phyloP scores from a whole-genome alignment of 64 coral and sea anemone genomes.

The Stylophora pistillata region DNA sequence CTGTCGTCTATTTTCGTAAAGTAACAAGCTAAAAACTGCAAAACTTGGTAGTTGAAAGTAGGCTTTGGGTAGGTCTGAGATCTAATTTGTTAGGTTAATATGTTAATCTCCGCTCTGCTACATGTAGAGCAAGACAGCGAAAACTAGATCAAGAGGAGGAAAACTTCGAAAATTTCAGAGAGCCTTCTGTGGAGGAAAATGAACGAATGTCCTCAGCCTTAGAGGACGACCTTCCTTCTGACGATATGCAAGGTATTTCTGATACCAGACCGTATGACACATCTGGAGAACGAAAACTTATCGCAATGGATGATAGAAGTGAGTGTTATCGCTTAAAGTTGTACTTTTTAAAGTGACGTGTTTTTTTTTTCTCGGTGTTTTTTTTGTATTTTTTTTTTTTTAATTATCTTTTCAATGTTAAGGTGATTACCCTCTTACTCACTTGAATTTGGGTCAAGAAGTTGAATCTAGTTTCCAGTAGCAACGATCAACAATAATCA shows the following conservation, averaged over 20 bases:
- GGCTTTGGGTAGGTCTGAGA: too few species aligned
- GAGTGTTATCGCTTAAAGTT: neutral
- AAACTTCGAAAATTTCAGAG: neutral
- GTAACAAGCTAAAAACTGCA: too few species aligned
- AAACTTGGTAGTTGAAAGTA: too few species aligned
- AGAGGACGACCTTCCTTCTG: constrained; percentile 1
- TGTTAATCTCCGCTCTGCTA: neutral
- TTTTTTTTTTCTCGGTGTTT: too few species aligned
- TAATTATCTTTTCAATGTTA: too few species aligned
- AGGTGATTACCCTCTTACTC: too few species aligned
- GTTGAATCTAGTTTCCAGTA: too few species aligned
- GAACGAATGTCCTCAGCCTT: constrained; percentile 19
- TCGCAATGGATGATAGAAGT: neutral
- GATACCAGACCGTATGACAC: neutral
- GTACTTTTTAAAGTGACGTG: too few species aligned
- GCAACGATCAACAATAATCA: too few species aligned
- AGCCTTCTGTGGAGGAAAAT: constrained; percentile 11
- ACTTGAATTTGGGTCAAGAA: too few species aligned
- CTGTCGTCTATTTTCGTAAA: too few species aligned
- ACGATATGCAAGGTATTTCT: neutral
- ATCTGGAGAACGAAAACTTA: neutral
- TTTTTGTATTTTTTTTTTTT: too few species aligned
- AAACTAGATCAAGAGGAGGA: constrained; percentile 18
- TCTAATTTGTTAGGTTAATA: neutral
- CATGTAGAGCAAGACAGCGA: neutral